These are phyloP conservation scores for Brachionichthys hirsutus DNA, from an alignment of 2,113 vertebrate species.

Conservation along the genomic window DNA sequence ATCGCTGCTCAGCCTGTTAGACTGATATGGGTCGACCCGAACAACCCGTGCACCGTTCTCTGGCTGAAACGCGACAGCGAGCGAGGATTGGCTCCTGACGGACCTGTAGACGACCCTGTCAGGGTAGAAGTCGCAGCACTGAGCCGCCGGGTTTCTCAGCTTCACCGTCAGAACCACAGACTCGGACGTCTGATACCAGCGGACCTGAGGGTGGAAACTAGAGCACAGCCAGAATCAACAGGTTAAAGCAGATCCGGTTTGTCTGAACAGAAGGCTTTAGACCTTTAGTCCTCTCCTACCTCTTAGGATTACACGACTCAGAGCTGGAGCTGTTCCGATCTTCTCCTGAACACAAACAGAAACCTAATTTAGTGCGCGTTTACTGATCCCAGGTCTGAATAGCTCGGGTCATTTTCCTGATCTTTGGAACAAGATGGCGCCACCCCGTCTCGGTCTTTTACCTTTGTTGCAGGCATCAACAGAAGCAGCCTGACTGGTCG, in stretches of 20 bases:
- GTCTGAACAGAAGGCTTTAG: too few relatives aligned
- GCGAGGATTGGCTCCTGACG: slow-evolving; percentile 1
- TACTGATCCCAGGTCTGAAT: too few relatives aligned
- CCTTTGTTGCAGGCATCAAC: slow-evolving; percentile 7
- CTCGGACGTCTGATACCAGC: slow-evolving; percentile 69
- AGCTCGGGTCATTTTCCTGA: not conserved
- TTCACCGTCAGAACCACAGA: slow-evolving; percentile 59
- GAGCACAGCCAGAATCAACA: not conserved
- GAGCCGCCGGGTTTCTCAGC: slow-evolving; percentile 64
- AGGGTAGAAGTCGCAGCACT: slow-evolving; percentile 66
- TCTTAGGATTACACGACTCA: not conserved
- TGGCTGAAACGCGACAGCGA: too few relatives aligned
- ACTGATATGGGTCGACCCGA: too few relatives aligned
- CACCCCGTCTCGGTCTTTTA: slow-evolving; percentile 19
- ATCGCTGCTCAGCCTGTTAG: too few relatives aligned
- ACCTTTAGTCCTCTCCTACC: slow-evolving; percentile 15
- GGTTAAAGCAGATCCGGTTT: too few relatives aligned
- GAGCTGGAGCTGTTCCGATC: not conserved
- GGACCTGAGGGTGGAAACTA: slow-evolving; percentile 73
- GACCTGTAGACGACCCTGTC: slow-evolving; percentile 75
- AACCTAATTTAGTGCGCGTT: too few relatives aligned
- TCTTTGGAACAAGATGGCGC: too few relatives aligned
- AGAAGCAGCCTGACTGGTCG: not conserved
- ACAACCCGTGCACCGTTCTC: too few relatives aligned
- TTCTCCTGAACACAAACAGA: slow-evolving; percentile 6